Evolutionary conservation across 1,140 invertebrate genomes (phyloP).

Genomic region (Microplitis demolitor): DNA sequence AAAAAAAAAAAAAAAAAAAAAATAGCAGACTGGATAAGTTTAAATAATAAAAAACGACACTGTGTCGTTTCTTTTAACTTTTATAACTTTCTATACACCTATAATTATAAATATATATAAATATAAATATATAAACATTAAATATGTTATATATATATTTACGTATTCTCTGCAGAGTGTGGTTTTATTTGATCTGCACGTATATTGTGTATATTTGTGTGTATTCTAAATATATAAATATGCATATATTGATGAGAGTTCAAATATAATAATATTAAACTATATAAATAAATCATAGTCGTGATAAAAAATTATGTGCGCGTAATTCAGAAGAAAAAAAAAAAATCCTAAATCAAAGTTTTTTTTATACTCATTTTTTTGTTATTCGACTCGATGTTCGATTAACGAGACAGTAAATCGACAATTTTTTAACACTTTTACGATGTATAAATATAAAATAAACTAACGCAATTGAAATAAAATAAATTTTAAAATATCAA

Average conservation of each 20-base stretch:
- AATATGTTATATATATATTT: neutral
- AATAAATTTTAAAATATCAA: no score
- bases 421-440: neutral
- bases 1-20: neutral
- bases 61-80: slow-evolving; percentile 45
- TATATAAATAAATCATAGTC: no score
- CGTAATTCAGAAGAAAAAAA: no score
- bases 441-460: no score
- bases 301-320: no score
- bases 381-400: neutral
- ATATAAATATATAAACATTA: slow-evolving; percentile 21
- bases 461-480: no score
- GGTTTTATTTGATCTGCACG: neutral
- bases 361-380: no score
- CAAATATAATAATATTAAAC: no score
- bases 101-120: slow-evolving; percentile 26
- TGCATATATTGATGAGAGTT: no score
- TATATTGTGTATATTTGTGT: neutral
- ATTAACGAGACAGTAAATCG: neutral
- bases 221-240: neutral
- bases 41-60: slow-evolving; percentile 21
- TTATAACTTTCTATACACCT: slow-evolving; percentile 44
- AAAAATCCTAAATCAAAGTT: no score
- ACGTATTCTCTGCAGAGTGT: neutral
- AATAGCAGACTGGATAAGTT: neutral